Evolutionary conservation across 2,888 invertebrate species (phyloP).

Genomic region (Romanomermis culicivorax): DNA sequence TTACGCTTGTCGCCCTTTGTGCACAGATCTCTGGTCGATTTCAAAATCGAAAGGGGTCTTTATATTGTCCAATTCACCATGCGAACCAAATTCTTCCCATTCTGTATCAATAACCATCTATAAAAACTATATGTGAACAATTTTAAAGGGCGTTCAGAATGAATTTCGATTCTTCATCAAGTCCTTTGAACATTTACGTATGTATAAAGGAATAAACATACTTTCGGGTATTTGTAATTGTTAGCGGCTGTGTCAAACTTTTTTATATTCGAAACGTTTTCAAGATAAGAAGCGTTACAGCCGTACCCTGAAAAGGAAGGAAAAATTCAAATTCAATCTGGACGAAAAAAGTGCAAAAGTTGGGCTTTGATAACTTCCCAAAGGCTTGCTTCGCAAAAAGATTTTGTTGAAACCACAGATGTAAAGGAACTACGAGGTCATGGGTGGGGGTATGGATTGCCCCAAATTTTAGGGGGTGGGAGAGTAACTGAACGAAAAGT

Average conservation of each 20-base stretch:
- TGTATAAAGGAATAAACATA: neutral
- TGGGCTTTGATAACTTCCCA: no score
- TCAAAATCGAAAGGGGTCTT: constrained; percentile 25
- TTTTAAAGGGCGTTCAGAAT: no score
- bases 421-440: no score
- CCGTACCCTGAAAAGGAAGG: constrained; percentile 13
- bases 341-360: no score
- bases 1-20: constrained; percentile 27
- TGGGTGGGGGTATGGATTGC: no score
- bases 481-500: no score
- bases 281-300: constrained; percentile 27
- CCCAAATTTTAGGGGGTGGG: no score
- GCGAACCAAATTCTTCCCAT: constrained; percentile 28
- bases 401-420: no score
- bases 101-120: constrained; percentile 25
- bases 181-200: no score
- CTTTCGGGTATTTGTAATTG: constrained; percentile 15
- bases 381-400: no score
- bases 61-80: constrained; percentile 25
- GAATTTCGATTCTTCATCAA: no score
- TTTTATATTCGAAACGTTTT: constrained; percentile 23
- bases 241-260: constrained; percentile 22
- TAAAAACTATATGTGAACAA: neutral
- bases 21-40: constrained; percentile 25
- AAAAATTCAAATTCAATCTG: no score